Conservation (phyloP, 2,113 vertebrate genomes). For the Neogale vison region DNA sequence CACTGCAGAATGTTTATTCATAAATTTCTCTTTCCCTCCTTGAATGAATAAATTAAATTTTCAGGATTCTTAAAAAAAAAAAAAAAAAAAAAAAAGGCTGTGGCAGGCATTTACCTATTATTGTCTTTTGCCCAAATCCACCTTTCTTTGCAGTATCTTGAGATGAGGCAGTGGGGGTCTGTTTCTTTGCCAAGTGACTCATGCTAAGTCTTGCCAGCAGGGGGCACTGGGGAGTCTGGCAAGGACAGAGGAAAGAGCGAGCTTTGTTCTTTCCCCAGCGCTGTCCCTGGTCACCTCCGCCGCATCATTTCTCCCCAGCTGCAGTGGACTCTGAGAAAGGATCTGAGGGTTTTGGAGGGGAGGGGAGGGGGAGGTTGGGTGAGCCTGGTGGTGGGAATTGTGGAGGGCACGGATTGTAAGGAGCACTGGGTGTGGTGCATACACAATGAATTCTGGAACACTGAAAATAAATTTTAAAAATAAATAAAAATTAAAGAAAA, state of each 20-base stretch:
- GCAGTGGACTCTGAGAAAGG: background rate
- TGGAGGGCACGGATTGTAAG: too few species aligned
- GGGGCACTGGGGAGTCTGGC: background rate
- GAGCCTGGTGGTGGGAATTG: too few species aligned
- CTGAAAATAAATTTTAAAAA: too few species aligned
- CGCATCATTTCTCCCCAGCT: too few species aligned
- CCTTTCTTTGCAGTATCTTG: rapidly evolving
- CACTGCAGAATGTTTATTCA: background rate
- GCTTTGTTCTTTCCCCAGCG: background rate
- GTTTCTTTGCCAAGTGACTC: background rate
- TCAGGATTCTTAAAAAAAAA: constrained; percentile 48
- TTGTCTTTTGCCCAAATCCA: background rate
- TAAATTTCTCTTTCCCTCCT: constrained; percentile 42
- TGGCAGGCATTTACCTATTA: background rate
- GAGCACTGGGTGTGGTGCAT: too few species aligned
- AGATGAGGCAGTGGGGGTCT: background rate
- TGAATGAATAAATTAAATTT: constrained; percentile 34
- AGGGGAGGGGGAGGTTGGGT: too few species aligned
- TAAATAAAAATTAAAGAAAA: too few species aligned
- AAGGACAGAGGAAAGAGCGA: background rate
- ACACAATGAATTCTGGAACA: too few species aligned
- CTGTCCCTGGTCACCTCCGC: background rate
- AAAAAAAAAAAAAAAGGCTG: background rate
- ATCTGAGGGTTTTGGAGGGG: too few species aligned
- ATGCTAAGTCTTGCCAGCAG: background rate